A percentile compares a stretch with the other conserved stretches of the same genome.
These are phyloP conservation scores for Ormyrus nitidulus DNA, from an alignment of 2,888 invertebrate species.

Conservation along the genomic window DNA sequence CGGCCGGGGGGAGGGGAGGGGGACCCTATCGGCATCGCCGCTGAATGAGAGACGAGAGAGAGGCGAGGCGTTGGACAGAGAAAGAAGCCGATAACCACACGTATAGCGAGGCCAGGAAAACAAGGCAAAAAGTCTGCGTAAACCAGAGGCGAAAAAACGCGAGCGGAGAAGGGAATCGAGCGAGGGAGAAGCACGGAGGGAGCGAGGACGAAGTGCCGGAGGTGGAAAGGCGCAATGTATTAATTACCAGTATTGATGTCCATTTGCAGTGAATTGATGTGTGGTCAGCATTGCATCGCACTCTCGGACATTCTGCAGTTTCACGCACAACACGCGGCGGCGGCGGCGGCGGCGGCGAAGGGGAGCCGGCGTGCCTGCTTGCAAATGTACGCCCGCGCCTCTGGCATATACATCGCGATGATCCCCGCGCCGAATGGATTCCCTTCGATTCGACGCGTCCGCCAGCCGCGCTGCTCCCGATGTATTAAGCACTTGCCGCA, in stretches of 20 bases:
- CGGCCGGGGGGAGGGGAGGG: slow-evolving; percentile 6
- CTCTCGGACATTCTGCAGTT: slow-evolving; percentile 52
- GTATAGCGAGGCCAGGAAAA: not conserved
- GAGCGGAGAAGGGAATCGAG: slow-evolving; percentile 46
- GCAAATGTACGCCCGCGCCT: slow-evolving; percentile 26
- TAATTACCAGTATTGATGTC: slow-evolving; percentile 76
- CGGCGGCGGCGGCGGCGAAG: not conserved
- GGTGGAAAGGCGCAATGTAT: slow-evolving; percentile 74
- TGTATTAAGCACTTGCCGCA: slow-evolving; percentile 48
- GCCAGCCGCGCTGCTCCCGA: slow-evolving; percentile 30
- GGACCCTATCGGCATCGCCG: slow-evolving; percentile 32
- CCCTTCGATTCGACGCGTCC: slow-evolving; percentile 49
- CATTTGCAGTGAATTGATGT: slow-evolving; percentile 76
- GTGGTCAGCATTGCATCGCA: slow-evolving; percentile 64
- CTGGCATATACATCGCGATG: slow-evolving; percentile 39
- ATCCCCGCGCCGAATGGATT: slow-evolving; percentile 42
- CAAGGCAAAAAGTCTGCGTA: slow-evolving; percentile 5
- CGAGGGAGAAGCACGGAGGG: slow-evolving; percentile 57
- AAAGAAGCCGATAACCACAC: slow-evolving; percentile 46
- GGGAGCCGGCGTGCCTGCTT: not conserved
- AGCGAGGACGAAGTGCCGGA: slow-evolving; percentile 57
- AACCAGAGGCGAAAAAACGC: not conserved
- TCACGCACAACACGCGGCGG: slow-evolving; percentile 30
- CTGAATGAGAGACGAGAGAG: slow-evolving; percentile 43
- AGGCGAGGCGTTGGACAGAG: slow-evolving; percentile 49